Evolutionary conservation across 2,113 vertebrate genomes (phyloP).

Genomic region (Calidris pygmaea): DNA sequence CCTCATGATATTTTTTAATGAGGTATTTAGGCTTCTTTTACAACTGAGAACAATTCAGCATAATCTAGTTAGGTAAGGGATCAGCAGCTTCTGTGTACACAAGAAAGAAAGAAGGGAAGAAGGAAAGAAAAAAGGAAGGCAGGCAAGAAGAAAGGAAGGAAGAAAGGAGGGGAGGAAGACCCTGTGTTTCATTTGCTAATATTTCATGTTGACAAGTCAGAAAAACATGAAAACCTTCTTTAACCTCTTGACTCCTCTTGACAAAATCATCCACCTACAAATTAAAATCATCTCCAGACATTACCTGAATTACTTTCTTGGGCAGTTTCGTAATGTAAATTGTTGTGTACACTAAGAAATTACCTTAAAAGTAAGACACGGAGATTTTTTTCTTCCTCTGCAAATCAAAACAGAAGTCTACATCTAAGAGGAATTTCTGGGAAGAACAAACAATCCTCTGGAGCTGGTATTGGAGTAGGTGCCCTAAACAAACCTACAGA

Average conservation of each 20-base stretch:
- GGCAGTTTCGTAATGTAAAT: background rate
- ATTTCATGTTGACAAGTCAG: background rate
- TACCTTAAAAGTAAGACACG: background rate
- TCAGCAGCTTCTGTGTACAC: background rate
- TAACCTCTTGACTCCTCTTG: background rate
- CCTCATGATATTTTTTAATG: background rate
- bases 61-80: background rate
- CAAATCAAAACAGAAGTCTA: background rate
- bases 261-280: background rate
- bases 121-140: background rate
- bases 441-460: constrained; percentile 17
- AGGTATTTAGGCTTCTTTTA: background rate
- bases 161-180: background rate
- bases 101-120: background rate
- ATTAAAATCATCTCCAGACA: background rate
- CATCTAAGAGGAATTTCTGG: background rate
- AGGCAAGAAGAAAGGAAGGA: background rate
- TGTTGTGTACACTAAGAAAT: background rate
- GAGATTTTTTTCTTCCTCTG: background rate
- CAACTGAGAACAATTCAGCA: background rate
- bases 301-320: background rate
- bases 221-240: background rate
- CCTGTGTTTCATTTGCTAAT: background rate
- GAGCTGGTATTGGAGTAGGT: background rate
- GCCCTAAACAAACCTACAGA: constrained; percentile 53